phyloP scores from a whole-genome alignment of 2,888 invertebrate genomes.

The Caenorhabditis imperialis region DNA sequence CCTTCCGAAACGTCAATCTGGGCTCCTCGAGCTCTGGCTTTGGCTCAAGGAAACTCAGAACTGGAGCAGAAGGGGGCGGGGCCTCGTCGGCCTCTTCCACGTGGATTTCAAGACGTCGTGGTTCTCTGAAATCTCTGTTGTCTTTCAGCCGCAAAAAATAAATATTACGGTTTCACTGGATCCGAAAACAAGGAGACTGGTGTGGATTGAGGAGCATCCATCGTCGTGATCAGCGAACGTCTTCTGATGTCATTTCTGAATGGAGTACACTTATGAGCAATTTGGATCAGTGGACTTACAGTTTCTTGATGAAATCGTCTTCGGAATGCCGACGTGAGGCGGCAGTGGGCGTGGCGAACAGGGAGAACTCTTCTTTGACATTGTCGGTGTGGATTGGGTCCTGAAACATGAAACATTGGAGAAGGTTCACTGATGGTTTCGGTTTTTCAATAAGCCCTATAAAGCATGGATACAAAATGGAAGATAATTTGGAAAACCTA shows the following conservation, averaged over 20 bases:
- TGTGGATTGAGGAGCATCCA: conserved; percentile 13
- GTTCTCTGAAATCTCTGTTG: not conserved
- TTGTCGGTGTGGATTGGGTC: not conserved
- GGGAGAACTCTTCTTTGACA: too few species aligned
- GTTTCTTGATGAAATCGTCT: conserved; percentile 46
- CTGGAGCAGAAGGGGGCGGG: too few species aligned
- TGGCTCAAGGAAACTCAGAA: too few species aligned
- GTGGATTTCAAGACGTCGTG: conserved; percentile 15
- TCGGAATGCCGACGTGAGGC: conserved; percentile 21
- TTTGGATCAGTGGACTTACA: conserved; percentile 17
- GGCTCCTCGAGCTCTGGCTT: conserved; percentile 25
- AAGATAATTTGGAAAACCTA: too few species aligned
- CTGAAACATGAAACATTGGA: too few species aligned
- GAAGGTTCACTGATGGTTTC: too few species aligned
- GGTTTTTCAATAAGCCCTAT: not conserved
- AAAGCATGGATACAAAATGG: too few species aligned
- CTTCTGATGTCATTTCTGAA: conserved; percentile 49
- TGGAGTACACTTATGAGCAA: not conserved
- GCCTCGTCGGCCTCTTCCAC: conserved; percentile 30
- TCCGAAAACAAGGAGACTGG: too few species aligned
- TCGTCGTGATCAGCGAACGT: conserved; percentile 31
- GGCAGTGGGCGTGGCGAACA: too few species aligned
- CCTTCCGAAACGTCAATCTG: conserved; percentile 40
- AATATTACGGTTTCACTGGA: too few species aligned
- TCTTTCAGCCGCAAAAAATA: too few species aligned